These are phyloP conservation scores for Sebastes minor DNA, from an alignment of 2,797 vertebrate genomes.

Conservation along the genomic window DNA sequence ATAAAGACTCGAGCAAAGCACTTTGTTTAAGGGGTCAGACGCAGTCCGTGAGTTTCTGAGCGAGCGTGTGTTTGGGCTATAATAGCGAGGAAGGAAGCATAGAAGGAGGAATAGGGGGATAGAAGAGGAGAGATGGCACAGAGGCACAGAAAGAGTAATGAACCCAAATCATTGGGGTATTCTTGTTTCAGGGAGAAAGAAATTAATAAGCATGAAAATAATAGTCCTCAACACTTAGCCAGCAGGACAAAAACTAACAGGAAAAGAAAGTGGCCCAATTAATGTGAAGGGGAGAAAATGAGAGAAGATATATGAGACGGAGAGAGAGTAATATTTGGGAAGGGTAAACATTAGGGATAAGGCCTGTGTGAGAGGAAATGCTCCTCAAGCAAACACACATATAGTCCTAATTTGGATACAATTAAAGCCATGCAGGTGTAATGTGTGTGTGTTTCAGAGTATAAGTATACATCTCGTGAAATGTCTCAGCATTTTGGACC, in stretches of 20 bases:
- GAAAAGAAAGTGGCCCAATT: conserved; percentile 63
- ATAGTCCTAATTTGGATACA: conserved; percentile 49
- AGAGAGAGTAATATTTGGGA: conserved; percentile 40
- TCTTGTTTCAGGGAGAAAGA: conserved; percentile 71
- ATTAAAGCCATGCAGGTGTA: conserved; percentile 42
- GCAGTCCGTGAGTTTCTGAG: conserved; percentile 16
- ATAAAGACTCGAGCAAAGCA: conserved; percentile 53
- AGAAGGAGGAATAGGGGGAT: neutral
- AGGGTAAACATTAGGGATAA: conserved; percentile 56
- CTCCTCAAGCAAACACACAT: conserved; percentile 31
- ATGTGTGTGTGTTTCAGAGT: neutral
- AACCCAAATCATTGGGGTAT: conserved; percentile 61
- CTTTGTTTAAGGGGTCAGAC: conserved; percentile 39
- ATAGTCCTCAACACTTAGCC: conserved; percentile 60
- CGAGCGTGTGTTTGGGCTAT: neutral
- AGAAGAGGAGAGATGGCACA: neutral
- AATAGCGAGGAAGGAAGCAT: neutral
- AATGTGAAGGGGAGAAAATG: conserved; percentile 31
- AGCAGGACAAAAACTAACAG: conserved; percentile 60
- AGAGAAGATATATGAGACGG: conserved; percentile 20
- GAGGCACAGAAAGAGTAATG: conserved; percentile 50
- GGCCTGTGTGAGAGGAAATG: conserved; percentile 23
- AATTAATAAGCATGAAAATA: conserved; percentile 78
- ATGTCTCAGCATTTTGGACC: neutral
- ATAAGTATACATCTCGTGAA: neutral